A percentile compares a stretch with the other conserved stretches of the same genome.
phyloP scores from a whole-genome alignment of 2,113 vertebrate species.

The Callopanchax toddi region DNA sequence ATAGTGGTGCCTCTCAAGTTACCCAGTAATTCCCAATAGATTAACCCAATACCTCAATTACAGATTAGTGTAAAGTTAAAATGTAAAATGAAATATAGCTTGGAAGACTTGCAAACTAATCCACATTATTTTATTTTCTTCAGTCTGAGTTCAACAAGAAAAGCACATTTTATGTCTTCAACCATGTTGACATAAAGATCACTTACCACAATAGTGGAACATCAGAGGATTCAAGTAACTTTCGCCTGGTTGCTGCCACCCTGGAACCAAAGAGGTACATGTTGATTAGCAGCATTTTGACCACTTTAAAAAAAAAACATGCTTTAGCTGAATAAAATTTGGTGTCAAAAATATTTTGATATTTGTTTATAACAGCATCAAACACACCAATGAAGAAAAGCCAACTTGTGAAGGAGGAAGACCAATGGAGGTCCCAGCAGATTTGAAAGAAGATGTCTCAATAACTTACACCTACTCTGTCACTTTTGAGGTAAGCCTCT shows the following conservation, averaged over 20 bases:
- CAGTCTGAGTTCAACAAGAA: constrained; percentile 92
- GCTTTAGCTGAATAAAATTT: too few species aligned
- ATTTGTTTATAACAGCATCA: constrained; percentile 80
- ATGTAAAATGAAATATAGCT: background rate
- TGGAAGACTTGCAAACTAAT: background rate
- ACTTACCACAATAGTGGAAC: constrained; percentile 89
- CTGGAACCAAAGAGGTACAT: constrained; percentile 94
- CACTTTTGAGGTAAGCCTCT: constrained; percentile 81
- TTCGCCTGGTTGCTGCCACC: constrained; percentile 92
- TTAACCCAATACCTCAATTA: background rate
- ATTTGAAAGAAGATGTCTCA: constrained; percentile 80
- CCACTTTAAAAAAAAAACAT: too few species aligned
- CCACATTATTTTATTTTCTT: constrained; percentile 1
- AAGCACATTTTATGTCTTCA: constrained; percentile 95
- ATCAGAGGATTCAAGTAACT: constrained; percentile 83
- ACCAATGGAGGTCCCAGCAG: constrained; percentile 91
- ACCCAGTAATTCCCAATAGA: background rate
- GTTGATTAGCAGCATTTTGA: background rate
- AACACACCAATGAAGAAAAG: constrained; percentile 80
- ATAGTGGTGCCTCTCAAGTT: background rate
- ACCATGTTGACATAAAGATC: constrained; percentile 96
- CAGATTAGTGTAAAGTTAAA: background rate
- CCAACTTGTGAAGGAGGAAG: constrained; percentile 80
- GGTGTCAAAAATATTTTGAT: background rate
- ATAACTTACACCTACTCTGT: constrained; percentile 91